phyloP scores from a whole-genome alignment of 2,888 invertebrate genomes.

The Gandaritis pyraliata region DNA sequence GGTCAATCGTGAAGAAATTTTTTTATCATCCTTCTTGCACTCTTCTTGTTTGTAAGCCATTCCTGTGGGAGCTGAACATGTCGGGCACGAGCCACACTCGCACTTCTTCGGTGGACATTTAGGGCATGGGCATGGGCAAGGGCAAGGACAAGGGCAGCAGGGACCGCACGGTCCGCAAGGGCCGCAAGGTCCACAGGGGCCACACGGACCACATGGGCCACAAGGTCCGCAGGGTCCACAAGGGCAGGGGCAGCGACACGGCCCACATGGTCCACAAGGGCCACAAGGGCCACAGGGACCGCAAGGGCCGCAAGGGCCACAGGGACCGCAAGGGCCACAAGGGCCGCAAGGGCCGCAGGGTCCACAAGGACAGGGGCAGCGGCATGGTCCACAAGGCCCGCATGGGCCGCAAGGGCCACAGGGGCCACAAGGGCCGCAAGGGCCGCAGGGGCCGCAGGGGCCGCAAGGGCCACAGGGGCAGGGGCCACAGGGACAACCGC shows the following conservation, averaged over 20 bases:
- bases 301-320: slow-evolving; percentile 52
- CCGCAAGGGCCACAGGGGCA: slow-evolving; percentile 44
- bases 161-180: slow-evolving; percentile 60
- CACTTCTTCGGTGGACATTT: slow-evolving; percentile 44
- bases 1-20: slow-evolving; percentile 42
- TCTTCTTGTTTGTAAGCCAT: slow-evolving; percentile 38
- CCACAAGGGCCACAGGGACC: slow-evolving; percentile 61
- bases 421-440: slow-evolving; percentile 47
- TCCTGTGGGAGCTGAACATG: slow-evolving; percentile 40
- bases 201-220: slow-evolving; percentile 51
- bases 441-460: slow-evolving; percentile 45
- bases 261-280: slow-evolving; percentile 58
- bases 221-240: slow-evolving; percentile 42
- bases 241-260: slow-evolving; percentile 47
- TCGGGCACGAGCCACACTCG: slow-evolving; percentile 45
- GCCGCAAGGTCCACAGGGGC: slow-evolving; percentile 44
- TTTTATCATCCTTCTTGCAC: slow-evolving; percentile 48
- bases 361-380: slow-evolving; percentile 41
- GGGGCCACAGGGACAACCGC: slow-evolving; percentile 46
- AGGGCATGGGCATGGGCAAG: slow-evolving; percentile 25
- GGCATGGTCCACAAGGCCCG: slow-evolving; percentile 54
- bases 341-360: slow-evolving; percentile 49
- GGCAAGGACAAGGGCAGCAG: slow-evolving; percentile 28
- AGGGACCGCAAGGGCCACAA: slow-evolving; percentile 46
- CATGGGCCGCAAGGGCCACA: slow-evolving; percentile 60